Conservation (phyloP, 1,140 invertebrate genomes). For the Papilio aristodemus region DNA sequence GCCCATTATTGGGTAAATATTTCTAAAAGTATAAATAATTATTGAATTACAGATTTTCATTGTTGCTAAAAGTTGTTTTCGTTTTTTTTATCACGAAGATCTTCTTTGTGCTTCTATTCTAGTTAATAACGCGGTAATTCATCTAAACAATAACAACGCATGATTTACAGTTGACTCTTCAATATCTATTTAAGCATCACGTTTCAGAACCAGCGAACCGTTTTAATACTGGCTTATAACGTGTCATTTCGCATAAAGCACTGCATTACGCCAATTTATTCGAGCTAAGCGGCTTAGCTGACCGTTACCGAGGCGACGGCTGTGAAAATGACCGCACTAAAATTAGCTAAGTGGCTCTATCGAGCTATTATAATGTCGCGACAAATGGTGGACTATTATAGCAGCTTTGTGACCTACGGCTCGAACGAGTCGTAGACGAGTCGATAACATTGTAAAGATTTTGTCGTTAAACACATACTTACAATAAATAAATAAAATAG, state of each 20-base stretch:
- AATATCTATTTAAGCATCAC: background rate
- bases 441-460: background rate
- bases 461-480: background rate
- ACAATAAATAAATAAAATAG: no score
- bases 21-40: no score
- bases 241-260: constrained; percentile 32
- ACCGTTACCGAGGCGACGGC: constrained; percentile 47
- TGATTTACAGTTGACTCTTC: background rate
- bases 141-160: background rate
- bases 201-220: constrained; percentile 14
- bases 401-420: constrained; percentile 29
- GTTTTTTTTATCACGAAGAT: no score
- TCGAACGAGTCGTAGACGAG: background rate
- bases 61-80: no score
- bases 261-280: constrained; percentile 31
- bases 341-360: constrained; percentile 62
- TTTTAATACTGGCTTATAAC: constrained; percentile 32
- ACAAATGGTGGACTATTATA: constrained; percentile 47
- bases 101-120: no score
- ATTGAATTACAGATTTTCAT: no score
- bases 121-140: background rate
- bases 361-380: constrained; percentile 42
- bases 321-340: constrained; percentile 55
- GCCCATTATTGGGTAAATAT: background rate
- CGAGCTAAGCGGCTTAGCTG: constrained; percentile 47